phyloP scores from a whole-genome alignment of 2,888 invertebrate species.

The Drosophila formosana region DNA sequence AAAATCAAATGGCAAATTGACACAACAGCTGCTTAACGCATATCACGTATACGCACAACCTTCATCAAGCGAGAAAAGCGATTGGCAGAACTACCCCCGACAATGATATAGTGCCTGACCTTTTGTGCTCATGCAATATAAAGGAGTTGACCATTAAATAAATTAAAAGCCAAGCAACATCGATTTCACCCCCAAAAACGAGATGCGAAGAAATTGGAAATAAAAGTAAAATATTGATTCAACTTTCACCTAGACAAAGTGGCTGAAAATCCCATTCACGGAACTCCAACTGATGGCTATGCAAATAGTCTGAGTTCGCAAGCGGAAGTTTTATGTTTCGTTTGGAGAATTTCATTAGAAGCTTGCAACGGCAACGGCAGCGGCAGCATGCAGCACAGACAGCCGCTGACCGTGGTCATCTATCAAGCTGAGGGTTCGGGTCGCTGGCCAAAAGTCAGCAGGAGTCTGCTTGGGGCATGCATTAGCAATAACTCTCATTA shows the following conservation, averaged over 20 bases:
- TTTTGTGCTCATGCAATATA: conserved; percentile 49
- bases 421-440: conserved; percentile 44
- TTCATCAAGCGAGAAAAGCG: neutral
- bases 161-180: conserved; percentile 61
- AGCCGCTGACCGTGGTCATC: conserved; percentile 37
- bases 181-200: conserved; percentile 36
- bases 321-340: conserved; percentile 64
- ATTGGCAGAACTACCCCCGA: neutral
- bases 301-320: conserved; percentile 40
- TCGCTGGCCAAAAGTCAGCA: conserved; percentile 32
- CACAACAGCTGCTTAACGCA: neutral
- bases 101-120: conserved; percentile 57
- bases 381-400: conserved; percentile 30
- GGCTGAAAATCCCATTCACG: conserved; percentile 40
- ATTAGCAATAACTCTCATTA: conserved; percentile 79
- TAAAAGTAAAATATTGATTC: conserved; percentile 49
- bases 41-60: conserved; percentile 11
- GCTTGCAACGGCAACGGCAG: too few relatives aligned
- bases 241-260: conserved; percentile 53
- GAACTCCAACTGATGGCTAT: conserved; percentile 15
- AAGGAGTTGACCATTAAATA: conserved; percentile 55
- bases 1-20: neutral
- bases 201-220: neutral
- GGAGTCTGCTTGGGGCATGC: conserved; percentile 47
- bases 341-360: conserved; percentile 68